Evolutionary conservation across 2,888 invertebrate species (phyloP), one percentile per base, ranked within the genome.

Genomic region (Chelonus formosanus): DNA sequence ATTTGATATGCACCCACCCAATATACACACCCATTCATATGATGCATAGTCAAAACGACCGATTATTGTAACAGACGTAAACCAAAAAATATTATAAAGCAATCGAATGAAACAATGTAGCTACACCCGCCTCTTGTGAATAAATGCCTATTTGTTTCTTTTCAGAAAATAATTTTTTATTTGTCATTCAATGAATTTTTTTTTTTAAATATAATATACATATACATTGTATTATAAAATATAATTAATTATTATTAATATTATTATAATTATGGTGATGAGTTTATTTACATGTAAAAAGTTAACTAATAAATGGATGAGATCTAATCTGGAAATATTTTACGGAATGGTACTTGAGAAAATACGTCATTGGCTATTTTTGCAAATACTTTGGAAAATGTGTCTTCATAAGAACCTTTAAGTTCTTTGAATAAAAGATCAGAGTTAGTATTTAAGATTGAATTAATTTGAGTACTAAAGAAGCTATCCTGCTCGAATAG

Each of bases 281-380:
- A 48, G 36, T 65, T 53, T 53, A 44, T 36, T 43, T 6, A 20
- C 40, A 50, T 50, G 48, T 35, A 7, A 31, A 58, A 3, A 20
- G 7, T 4, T 3, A 45, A 57, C n/a, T 2, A 6, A 20, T 31
- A 60, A 53, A 45, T 20, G 10, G 45, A 54, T 45, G 10, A 32
- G 8, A 5, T 40, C 54, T 54, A 74, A 55, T 74, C 67, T 4
- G 87, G 82, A 76, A 90, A 90, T 73, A 92, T 88, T 72, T 88
- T 87, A 72, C 89, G 87, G 78, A 91, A 86, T 2, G 92, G 90
- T 20, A 92, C 88, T 73, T 87, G 89, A 67, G 88, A 89, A 75
- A 92, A 91, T 70, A 92, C 86, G 72, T 89, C 86, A 76, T 91
- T 91, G 0, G 89, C 87, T 8, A 91, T 86, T 55, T 90, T 87